Percentiles rank a stretch among this genome's conserved stretches.
Evolutionary conservation across 2,888 invertebrate species (phyloP).

Genomic region (Frankliniella intonsa): DNA sequence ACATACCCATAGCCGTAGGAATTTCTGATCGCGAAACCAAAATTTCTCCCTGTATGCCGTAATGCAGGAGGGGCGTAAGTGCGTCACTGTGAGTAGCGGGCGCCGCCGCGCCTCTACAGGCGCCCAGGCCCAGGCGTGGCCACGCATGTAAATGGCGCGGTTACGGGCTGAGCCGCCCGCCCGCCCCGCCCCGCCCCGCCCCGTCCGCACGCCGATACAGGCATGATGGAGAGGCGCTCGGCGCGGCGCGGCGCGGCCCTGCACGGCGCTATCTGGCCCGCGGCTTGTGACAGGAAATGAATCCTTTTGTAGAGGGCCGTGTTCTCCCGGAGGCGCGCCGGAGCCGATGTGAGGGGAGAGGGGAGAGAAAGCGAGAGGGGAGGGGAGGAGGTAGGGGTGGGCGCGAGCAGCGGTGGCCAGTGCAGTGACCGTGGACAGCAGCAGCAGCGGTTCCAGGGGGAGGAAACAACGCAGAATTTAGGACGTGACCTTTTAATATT

Average conservation of each 20-base stretch:
- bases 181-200: not conserved
- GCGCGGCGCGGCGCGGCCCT: not conserved
- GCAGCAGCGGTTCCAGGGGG: too few species aligned
- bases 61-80: too few species aligned
- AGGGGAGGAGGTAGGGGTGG: not conserved
- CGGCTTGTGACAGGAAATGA: conserved; percentile 22
- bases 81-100: too few species aligned
- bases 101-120: not conserved
- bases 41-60: too few species aligned
- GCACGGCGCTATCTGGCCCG: not conserved
- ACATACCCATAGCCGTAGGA: too few species aligned
- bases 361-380: not conserved
- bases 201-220: not conserved
- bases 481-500: too few species aligned
- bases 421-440: too few species aligned
- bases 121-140: not conserved
- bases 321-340: conserved; percentile 1
- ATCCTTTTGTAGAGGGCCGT: conserved; percentile 16
- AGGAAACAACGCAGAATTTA: too few species aligned
- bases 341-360: not conserved
- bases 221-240: not conserved
- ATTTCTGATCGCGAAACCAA: too few species aligned
- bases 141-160: not conserved
- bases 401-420: not conserved
- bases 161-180: not conserved